Evolutionary conservation across 2,888 invertebrate genomes (phyloP).

Genomic region (Holacanthella duospinosa): DNA sequence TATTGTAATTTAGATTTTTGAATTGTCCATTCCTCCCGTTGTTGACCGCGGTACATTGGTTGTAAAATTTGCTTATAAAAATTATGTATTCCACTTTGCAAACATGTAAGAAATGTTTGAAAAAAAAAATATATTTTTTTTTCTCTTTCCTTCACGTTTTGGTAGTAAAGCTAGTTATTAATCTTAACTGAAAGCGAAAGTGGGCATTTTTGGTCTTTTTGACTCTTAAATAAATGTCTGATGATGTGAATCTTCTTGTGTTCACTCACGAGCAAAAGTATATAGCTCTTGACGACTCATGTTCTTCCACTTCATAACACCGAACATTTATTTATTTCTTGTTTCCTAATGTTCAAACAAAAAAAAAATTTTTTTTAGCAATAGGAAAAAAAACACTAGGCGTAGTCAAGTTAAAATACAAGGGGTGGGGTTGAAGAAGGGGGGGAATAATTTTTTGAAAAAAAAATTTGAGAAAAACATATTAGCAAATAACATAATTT

Average conservation of each 20-base stretch:
- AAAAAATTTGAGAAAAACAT: too few species aligned
- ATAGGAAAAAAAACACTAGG: background rate
- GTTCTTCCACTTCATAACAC: background rate
- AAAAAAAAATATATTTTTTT: background rate
- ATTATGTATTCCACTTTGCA: background rate
- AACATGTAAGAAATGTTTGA: background rate
- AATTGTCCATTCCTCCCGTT: too few species aligned
- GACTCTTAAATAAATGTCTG: too few species aligned
- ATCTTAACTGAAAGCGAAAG: background rate
- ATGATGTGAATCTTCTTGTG: background rate
- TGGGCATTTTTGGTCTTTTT: slow-evolving; percentile 6
- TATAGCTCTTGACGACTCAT: background rate
- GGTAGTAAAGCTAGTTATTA: slow-evolving; percentile 3
- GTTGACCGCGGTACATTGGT: too few species aligned
- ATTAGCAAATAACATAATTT: too few species aligned
- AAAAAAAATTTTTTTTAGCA: background rate
- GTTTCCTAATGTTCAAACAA: background rate
- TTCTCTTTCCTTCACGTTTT: background rate
- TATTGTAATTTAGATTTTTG: too few species aligned
- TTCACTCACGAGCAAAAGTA: background rate
- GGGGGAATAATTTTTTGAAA: too few species aligned
- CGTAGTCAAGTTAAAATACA: too few species aligned
- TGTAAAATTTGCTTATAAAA: too few species aligned
- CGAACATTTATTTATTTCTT: background rate
- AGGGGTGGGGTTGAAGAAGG: too few species aligned